Evolutionary conservation across 2,888 invertebrate genomes (phyloP).

Genomic region (Amphipyra tragopoginis): DNA sequence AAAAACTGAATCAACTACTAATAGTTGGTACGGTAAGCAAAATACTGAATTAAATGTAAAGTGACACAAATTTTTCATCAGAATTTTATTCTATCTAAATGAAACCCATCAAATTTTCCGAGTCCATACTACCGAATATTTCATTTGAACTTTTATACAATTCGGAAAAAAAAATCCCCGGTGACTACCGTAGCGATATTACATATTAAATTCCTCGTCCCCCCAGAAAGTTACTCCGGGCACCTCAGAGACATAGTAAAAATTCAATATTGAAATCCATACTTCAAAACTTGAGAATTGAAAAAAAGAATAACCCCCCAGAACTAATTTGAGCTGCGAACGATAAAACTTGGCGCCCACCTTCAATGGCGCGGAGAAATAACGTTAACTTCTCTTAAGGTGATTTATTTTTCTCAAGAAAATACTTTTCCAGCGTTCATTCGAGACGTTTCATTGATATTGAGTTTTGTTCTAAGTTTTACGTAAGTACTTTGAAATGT

Average conservation of each 20-base stretch:
- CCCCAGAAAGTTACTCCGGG: slow-evolving; percentile 64
- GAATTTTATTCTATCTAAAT: slow-evolving; percentile 20
- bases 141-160: slow-evolving; percentile 47
- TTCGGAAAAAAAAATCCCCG: slow-evolving; percentile 52
- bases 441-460: slow-evolving; percentile 84
- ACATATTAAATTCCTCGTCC: slow-evolving; percentile 71
- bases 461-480: slow-evolving; percentile 84
- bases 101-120: slow-evolving; percentile 21
- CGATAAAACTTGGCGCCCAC: slow-evolving; percentile 83
- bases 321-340: slow-evolving; percentile 83
- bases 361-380: slow-evolving; percentile 78
- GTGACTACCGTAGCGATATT: slow-evolving; percentile 47
- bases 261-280: slow-evolving; percentile 87
- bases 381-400: slow-evolving; percentile 79
- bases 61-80: too few relatives aligned
- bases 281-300: slow-evolving; percentile 82
- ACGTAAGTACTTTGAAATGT: slow-evolving; percentile 80
- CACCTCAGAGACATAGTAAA: slow-evolving; percentile 77
- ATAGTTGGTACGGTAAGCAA: too few relatives aligned
- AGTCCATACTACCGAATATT: slow-evolving; percentile 39
- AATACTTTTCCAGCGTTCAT: slow-evolving; percentile 79
- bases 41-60: too few relatives aligned
- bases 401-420: slow-evolving; percentile 85
- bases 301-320: slow-evolving; percentile 71
- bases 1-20: too few relatives aligned